A percentile compares a stretch with the other conserved stretches of the same genome.
Evolutionary conservation across 2,797 vertebrate species (phyloP).

Genomic region (Tragelaphus oryx): DNA sequence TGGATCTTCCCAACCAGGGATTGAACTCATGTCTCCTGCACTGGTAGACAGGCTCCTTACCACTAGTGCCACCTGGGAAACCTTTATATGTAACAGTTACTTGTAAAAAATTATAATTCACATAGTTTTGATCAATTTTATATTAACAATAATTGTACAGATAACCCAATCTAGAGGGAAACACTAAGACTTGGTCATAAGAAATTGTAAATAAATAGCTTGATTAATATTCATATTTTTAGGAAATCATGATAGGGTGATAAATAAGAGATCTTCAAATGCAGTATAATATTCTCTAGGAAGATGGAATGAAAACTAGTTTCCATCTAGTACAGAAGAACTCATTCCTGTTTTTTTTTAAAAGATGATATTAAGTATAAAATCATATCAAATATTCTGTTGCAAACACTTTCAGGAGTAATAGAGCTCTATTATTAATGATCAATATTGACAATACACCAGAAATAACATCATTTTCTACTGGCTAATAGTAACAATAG

Average conservation of each 20-base stretch:
- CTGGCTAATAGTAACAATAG: not conserved
- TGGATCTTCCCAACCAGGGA: not conserved
- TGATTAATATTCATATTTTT: not conserved
- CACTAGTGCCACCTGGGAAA: not conserved
- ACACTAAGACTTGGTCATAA: not conserved
- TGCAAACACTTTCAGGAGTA: not conserved
- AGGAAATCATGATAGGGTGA: not conserved
- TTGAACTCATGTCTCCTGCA: rapidly evolving
- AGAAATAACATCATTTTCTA: not conserved
- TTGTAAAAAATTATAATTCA: not conserved
- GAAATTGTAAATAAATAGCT: slow-evolving; percentile 18
- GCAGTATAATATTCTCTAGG: not conserved
- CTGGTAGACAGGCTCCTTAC: not conserved
- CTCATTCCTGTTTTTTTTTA: not conserved
- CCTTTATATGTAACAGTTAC: not conserved
- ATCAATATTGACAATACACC: not conserved
- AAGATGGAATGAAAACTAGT: not conserved
- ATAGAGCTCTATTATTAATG: not conserved
- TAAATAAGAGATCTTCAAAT: not conserved
- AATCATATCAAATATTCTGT: not conserved
- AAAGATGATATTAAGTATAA: not conserved
- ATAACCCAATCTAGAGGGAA: not conserved
- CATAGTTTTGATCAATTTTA: not conserved
- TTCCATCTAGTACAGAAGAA: not conserved
- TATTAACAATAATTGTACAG: not conserved